Evolutionary conservation across 2,888 invertebrate species (phyloP).

Genomic region (Drosophila birchii): DNA sequence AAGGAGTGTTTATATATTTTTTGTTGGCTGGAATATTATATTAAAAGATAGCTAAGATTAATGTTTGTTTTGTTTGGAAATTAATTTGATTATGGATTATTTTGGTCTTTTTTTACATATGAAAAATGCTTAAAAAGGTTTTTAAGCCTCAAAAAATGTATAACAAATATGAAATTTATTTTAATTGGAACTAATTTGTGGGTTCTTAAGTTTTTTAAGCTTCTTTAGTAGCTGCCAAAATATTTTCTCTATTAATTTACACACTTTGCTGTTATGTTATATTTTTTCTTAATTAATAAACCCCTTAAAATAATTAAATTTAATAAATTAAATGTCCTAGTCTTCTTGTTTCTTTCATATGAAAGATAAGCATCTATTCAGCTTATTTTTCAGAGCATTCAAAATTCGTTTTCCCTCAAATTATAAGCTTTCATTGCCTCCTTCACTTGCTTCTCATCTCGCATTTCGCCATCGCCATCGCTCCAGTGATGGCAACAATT

Average conservation of each 20-base stretch:
- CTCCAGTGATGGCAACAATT: slow-evolving; percentile 53
- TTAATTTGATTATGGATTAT: too few species aligned
- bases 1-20: neutral
- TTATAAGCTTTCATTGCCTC: neutral
- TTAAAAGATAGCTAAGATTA: neutral
- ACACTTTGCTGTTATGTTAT: too few species aligned
- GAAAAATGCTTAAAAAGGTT: neutral
- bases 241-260: neutral
- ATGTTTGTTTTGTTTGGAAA: neutral
- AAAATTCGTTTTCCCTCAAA: neutral
- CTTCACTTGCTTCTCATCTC: slow-evolving; percentile 51
- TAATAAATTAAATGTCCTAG: neutral
- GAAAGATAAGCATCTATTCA: neutral
- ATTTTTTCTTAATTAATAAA: neutral
- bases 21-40: neutral
- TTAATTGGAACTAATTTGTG: neutral
- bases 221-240: neutral
- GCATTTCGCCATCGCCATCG: slow-evolving; percentile 31
- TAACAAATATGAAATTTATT: neutral
- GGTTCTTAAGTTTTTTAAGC: too few species aligned
- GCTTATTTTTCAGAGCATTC: neutral
- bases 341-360: neutral
- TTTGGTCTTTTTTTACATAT: neutral
- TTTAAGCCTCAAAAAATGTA: neutral
- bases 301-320: neutral